Conservation (phyloP, 2,797 vertebrate species). For the Sternarchorhynchus goeldii region DNA sequence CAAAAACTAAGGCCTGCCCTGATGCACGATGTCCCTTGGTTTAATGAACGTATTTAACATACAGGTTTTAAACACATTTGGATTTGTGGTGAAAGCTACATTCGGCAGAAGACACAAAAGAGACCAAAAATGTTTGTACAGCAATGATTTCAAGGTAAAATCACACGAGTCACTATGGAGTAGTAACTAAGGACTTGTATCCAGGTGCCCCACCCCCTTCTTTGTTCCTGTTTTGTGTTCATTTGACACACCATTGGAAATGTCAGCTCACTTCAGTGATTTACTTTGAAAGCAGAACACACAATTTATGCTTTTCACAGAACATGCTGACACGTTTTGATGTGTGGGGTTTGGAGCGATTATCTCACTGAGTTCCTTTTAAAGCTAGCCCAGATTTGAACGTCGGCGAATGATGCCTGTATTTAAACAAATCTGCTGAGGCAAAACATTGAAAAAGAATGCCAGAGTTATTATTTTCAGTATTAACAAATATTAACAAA, state of each 20-base stretch:
- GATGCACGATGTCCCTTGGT: too few relatives aligned
- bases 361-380: neutral
- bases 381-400: neutral
- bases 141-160: neutral
- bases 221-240: neutral
- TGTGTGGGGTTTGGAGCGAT: neutral
- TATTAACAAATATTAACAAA: too few relatives aligned
- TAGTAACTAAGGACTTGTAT: neutral
- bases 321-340: neutral
- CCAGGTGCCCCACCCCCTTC: neutral
- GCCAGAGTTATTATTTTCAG: neutral
- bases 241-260: neutral
- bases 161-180: neutral
- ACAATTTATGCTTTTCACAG: slow-evolving; percentile 2
- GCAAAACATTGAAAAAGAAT: neutral
- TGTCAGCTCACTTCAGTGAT: slow-evolving; percentile 2
- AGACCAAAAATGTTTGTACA: neutral
- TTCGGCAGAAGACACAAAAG: neutral
- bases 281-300: slow-evolving; percentile 30
- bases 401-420: neutral
- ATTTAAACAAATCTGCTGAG: slow-evolving; percentile 7
- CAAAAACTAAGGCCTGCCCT: too few relatives aligned
- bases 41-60: too few relatives aligned
- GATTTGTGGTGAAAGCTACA: too few relatives aligned
- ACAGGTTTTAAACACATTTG: too few relatives aligned